These are phyloP conservation scores for Coptotermes formosanus DNA, from an alignment of 1,140 invertebrate species.

Conservation along the genomic window DNA sequence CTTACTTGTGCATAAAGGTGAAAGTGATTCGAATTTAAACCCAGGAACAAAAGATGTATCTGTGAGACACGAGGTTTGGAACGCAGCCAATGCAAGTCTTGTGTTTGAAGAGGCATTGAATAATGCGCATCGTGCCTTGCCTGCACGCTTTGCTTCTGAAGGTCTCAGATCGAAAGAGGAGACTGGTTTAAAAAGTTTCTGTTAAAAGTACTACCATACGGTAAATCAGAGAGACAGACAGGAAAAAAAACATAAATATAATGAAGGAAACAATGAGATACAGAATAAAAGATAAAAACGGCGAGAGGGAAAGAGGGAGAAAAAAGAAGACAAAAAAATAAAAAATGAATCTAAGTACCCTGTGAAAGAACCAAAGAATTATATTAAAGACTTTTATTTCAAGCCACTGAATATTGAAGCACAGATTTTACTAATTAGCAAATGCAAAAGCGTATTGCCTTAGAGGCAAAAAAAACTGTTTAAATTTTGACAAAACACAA, in stretches of 20 bases:
- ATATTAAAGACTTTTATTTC: no score
- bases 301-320: background rate
- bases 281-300: background rate
- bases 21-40: background rate
- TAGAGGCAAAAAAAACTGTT: no score
- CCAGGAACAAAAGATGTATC: background rate
- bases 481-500: no score
- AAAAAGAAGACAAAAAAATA: background rate
- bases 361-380: background rate
- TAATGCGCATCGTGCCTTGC: no score
- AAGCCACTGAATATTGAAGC: no score
- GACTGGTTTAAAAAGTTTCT: no score
- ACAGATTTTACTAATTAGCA: no score
- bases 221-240: background rate
- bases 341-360: background rate
- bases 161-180: no score
- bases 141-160: no score
- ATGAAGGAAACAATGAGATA: background rate
- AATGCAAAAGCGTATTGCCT: no score
- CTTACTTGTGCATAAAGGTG: background rate
- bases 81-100: constrained; percentile 6
- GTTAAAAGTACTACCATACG: no score
- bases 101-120: background rate
- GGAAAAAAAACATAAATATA: background rate
- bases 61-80: background rate